phyloP scores from a whole-genome alignment of 2,113 vertebrate species.

The Ctenodactylus gundi region DNA sequence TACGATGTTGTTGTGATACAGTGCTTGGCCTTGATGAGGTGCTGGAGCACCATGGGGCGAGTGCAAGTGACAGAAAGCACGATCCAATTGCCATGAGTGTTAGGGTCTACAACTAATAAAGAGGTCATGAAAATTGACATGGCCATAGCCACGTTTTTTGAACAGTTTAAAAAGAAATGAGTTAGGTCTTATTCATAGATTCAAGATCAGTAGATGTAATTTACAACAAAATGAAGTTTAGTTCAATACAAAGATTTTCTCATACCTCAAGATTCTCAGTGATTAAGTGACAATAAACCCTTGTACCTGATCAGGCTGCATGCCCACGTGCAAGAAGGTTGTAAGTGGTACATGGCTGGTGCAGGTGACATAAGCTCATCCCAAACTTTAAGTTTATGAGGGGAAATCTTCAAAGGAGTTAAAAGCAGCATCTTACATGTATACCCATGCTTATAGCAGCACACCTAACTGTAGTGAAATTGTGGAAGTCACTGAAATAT shows the following conservation, averaged over 20 bases:
- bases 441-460: too few relatives aligned
- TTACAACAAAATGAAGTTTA: slow-evolving; percentile 19
- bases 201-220: background rate
- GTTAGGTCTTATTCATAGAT: background rate
- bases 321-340: background rate
- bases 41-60: background rate
- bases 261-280: background rate
- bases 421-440: too few relatives aligned
- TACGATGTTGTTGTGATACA: background rate
- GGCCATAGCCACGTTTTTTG: background rate
- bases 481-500: too few relatives aligned
- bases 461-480: too few relatives aligned
- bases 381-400: background rate
- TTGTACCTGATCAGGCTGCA: background rate
- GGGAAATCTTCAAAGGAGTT: too few relatives aligned
- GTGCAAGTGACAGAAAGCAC: background rate
- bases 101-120: slow-evolving; percentile 10
- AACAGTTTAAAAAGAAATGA: background rate
- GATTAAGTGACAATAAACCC: background rate
- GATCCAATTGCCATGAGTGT: background rate
- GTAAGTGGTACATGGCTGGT: background rate
- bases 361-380: background rate
- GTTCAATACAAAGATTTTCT: slow-evolving; percentile 26
- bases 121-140: slow-evolving; percentile 7
- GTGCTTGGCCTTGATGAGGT: background rate